Evolutionary conservation across 1,140 invertebrate genomes (phyloP), one percentile per base, ranked within the genome.

Genomic region (Bilobella aurantiaca): DNA sequence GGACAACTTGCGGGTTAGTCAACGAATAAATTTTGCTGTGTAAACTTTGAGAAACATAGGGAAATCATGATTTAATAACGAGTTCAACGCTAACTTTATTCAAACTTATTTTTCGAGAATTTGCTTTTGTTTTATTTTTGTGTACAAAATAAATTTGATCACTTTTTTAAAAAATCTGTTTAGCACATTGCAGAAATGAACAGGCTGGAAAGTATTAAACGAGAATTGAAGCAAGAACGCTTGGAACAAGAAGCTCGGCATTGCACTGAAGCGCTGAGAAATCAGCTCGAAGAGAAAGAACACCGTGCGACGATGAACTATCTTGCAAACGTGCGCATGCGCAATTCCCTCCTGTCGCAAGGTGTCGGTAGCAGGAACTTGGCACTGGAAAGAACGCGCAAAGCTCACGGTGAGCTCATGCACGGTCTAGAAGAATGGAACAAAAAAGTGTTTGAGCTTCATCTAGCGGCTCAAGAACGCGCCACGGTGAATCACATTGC

Each of bases 121-220:
- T n/a, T n/a, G n/a, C n/a, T n/a, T n/a, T n/a, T n/a, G n/a, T n/a
- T n/a, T n/a, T n/a, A n/a, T n/a, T n/a, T n/a, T n/a, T n/a, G n/a
- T n/a, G n/a, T n/a, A n/a, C n/a, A n/a, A n/a, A n/a, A n/a, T n/a
- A n/a, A n/a, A n/a, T n/a, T n/a, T n/a, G n/a, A n/a, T n/a, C n/a
- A n/a, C n/a, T n/a, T n/a, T n/a, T n/a, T n/a, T n/a, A n/a, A n/a
- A n/a, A n/a, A n/a, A n/a, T n/a, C n/a, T n/a, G n/a, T n/a, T n/a
- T n/a, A 73, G 71, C 71, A 70, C 49, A 61, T 73, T 2, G 47
- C 62, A 5, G 71, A 73, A 58, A 73, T 73, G 68, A 73, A 73
- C 31, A 56, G 68, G 14, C 27, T 73, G 31, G 71, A 73, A 34
- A 68, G 70, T 29, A 53, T 67, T 1, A 73, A 73, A 65, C 56